Base-by-base conservation (phyloP, 2,888 invertebrate species). In the Blastobasis adustella region DNA sequence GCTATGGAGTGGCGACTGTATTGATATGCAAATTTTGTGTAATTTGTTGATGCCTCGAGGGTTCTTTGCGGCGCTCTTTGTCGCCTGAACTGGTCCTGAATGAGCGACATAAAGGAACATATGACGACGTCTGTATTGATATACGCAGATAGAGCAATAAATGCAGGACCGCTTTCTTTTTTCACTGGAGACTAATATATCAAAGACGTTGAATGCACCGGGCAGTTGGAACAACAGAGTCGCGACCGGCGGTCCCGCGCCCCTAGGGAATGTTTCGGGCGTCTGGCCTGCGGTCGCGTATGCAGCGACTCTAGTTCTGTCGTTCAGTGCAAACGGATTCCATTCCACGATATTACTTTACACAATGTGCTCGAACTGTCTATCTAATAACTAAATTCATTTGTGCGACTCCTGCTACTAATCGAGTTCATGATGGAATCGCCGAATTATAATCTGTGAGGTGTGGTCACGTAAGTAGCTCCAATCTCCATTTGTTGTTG, bases 31-130 rank as follows among this genome's bases (percentile, higher is more conserved):
- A 87, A 88, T 88, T 56, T 67, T 81, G 80, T 87, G 79, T 87
- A 87, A 87, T 88, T 88, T 88, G 85, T 86, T 86, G 83, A 84
- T 86, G 76, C 65, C 76, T 78, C 76, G 82, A 87, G 88, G 88
- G 87, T 84, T 76, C 76, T 82, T 85, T 86, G 86, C 77, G 83
- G 83, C 83, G 72, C 76, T 73, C 79, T 78, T 87, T 88, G 79
- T 87, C 60, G 61, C 58, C 54, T 52, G 60, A 82, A 86, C 86
- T 76, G 79, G 87, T 84, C 71, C 53, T 71, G 71, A 76, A 78
- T 74, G 63, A 59, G 50, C 49, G 57, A 43, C 47, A 79, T 71
- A 80, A 80, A 63, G 73, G 73, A 81, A 76, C 82, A 84, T 86
- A 82, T 85, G 86, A 85, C 81, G 73, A 76, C 69, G 69, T 72